Evolutionary conservation across 2,888 invertebrate species (phyloP).

Genomic region (Plebejus argus): DNA sequence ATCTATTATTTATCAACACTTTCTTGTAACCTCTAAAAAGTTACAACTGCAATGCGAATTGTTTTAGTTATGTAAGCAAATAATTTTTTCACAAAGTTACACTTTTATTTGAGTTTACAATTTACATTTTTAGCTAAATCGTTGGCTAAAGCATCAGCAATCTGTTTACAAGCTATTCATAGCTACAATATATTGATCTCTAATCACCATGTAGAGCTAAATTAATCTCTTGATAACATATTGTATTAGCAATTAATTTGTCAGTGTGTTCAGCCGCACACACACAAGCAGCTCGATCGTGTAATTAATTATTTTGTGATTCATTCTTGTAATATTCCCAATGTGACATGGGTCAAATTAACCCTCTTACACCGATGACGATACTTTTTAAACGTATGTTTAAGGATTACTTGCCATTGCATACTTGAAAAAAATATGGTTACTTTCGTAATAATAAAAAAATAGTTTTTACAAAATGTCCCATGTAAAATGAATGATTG

Average conservation of each 20-base stretch:
- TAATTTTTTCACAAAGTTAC: neutral
- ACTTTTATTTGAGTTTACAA: no score
- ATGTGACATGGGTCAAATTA: neutral
- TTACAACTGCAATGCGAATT: neutral
- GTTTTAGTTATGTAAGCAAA: neutral
- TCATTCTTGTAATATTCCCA: neutral
- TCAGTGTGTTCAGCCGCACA: neutral
- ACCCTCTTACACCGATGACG: neutral
- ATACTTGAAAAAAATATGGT: neutral
- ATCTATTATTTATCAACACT: neutral
- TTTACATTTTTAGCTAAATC: neutral
- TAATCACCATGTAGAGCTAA: neutral
- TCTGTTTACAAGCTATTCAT: neutral
- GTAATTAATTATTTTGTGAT: neutral
- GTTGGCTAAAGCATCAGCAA: neutral
- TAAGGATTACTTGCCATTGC: neutral
- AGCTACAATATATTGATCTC: neutral
- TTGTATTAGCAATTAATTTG: conserved; percentile 7
- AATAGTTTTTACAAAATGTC: neutral
- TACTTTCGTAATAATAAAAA: neutral
- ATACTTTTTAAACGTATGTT: neutral
- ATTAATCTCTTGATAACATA: conserved; percentile 16
- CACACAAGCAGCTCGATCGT: neutral
- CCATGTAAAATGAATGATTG: neutral
- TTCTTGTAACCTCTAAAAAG: neutral